Percentiles rank a stretch among this genome's conserved stretches.
Conservation (phyloP, 2,888 invertebrate genomes). For the Lycophotia porphyrea region DNA sequence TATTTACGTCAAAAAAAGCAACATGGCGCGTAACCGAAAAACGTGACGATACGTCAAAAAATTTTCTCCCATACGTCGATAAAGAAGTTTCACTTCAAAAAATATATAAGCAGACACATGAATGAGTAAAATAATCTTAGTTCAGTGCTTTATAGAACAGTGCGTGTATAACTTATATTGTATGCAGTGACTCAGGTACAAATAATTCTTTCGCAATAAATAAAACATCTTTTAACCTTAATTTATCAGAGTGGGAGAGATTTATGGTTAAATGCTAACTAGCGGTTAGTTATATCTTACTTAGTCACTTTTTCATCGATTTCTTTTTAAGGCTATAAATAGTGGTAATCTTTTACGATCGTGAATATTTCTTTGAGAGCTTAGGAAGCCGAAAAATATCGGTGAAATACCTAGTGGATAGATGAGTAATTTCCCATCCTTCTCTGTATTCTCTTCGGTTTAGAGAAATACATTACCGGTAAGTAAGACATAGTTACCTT, state of each 20-base stretch:
- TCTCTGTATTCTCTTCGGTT: not conserved
- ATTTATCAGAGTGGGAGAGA: constrained; percentile 41
- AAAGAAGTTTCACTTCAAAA: no score
- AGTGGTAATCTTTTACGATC: constrained; percentile 17
- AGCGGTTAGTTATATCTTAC: constrained; percentile 35
- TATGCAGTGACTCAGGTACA: constrained; percentile 18
- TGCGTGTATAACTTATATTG: not conserved
- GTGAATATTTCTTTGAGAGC: constrained; percentile 41
- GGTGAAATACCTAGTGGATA: not conserved
- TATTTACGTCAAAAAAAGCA: no score
- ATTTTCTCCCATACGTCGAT: no score
- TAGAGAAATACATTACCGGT: not conserved
- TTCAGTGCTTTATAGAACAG: not conserved
- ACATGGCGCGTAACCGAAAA: no score
- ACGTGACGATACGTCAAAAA: no score
- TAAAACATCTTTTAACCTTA: constrained; percentile 29
- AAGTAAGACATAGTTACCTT: not conserved
- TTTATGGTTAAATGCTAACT: constrained; percentile 30
- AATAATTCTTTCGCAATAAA: constrained; percentile 23
- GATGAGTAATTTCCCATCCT: constrained; percentile 27
- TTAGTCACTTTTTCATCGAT: constrained; percentile 24
- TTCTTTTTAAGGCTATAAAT: constrained; percentile 38
- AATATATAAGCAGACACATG: no score
- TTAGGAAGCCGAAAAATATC: constrained; percentile 31
- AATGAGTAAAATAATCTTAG: not conserved